These are phyloP conservation scores for Halcyon malimbica DNA, from an alignment of 2,113 vertebrate species.

Conservation along the genomic window DNA sequence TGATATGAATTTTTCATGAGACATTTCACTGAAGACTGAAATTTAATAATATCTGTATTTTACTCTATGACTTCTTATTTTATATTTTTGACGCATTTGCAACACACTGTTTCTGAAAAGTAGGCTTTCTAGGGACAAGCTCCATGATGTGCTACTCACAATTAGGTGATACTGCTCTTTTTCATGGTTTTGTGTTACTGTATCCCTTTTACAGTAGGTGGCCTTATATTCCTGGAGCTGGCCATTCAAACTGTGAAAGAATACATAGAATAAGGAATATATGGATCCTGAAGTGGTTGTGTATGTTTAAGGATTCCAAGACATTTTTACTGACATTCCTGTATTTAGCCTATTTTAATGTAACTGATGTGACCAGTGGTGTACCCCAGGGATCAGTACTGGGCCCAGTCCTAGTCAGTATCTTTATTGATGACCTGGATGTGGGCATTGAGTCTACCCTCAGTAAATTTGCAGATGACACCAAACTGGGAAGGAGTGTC, in stretches of 20 bases:
- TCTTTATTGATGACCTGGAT: too few species aligned
- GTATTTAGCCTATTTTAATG: background rate
- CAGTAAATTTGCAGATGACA: too few species aligned
- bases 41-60: background rate
- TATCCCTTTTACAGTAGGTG: background rate
- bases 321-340: background rate
- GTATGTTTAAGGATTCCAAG: background rate
- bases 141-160: background rate
- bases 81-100: background rate
- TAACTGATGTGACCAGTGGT: background rate
- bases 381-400: too few species aligned
- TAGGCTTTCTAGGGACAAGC: background rate
- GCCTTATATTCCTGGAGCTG: background rate
- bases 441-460: too few species aligned
- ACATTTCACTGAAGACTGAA: background rate
- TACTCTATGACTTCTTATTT: background rate
- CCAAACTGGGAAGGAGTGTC: too few species aligned
- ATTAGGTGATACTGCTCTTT: background rate
- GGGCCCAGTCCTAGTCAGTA: too few species aligned
- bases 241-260: background rate
- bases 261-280: background rate
- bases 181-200: background rate
- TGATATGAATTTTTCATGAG: constrained; percentile 12
- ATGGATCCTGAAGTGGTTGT: background rate
- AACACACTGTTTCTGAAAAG: background rate